Conservation (phyloP, 2,888 invertebrate species). For the Chrysolina haemoptera region DNA sequence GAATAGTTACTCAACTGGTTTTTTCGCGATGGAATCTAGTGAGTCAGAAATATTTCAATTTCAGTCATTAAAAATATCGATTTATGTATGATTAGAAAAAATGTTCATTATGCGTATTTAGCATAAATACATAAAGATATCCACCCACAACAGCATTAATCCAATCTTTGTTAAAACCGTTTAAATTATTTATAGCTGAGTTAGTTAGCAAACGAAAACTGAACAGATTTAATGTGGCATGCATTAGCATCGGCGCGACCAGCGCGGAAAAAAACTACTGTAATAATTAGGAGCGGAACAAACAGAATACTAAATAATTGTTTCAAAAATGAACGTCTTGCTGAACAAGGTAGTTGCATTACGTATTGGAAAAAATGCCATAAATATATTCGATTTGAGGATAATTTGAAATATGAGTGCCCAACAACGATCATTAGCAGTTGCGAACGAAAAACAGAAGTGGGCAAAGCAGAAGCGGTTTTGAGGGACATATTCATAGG, state of each 20-base stretch:
- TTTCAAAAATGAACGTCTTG: conserved; percentile 41
- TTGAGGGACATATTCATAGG: conserved; percentile 4
- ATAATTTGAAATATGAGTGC: conserved; percentile 57
- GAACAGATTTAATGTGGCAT: conserved; percentile 26
- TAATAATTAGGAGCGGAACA: conserved; percentile 44
- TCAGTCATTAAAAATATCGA: too few species aligned
- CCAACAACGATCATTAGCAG: conserved; percentile 57
- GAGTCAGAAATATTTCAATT: too few species aligned
- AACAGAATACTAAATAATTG: conserved; percentile 52
- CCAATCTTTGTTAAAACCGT: conserved; percentile 19
- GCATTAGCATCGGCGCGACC: conserved; percentile 13
- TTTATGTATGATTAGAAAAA: too few species aligned
- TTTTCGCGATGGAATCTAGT: too few species aligned
- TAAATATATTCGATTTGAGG: conserved; percentile 55
- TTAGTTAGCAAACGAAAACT: conserved; percentile 32
- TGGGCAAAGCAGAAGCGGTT: conserved; percentile 16
- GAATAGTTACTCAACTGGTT: too few species aligned
- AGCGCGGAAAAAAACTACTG: conserved; percentile 37
- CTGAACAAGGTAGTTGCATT: conserved; percentile 41
- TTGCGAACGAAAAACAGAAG: conserved; percentile 38
- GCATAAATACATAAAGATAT: conserved; percentile 31
- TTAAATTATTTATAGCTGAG: conserved; percentile 38
- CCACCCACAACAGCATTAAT: conserved; percentile 35
- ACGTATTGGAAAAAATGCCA: conserved; percentile 26
- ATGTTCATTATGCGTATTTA: background rate